phyloP scores from a whole-genome alignment of 1,140 invertebrate genomes.

The Antheraea pernyi region DNA sequence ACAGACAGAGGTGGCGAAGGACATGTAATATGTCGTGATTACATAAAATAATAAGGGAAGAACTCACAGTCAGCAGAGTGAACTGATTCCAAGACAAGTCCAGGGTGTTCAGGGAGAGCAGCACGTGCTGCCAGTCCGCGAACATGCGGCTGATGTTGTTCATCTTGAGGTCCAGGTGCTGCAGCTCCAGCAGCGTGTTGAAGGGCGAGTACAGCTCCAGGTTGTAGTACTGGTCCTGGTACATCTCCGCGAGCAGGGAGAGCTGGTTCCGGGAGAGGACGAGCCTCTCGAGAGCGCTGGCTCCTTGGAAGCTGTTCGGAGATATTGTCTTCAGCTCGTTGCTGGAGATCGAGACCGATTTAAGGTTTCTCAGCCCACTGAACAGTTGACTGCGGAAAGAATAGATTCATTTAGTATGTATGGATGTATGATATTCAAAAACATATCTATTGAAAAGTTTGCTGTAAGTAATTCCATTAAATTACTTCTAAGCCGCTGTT shows the following conservation, averaged over 20 bases:
- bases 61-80: conserved; percentile 27
- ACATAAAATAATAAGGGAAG: neutral
- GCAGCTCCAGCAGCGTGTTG: conserved; percentile 21
- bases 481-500: neutral
- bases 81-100: conserved; percentile 32
- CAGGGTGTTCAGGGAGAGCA: conserved; percentile 27
- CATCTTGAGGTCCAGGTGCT: conserved; percentile 28
- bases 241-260: conserved; percentile 10
- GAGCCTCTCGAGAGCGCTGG: conserved; percentile 30
- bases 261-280: conserved; percentile 32
- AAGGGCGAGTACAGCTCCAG: conserved; percentile 21
- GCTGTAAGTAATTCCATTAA: too few relatives aligned
- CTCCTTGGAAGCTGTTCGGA: conserved; percentile 23
- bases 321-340: conserved; percentile 38
- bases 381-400: conserved; percentile 27
- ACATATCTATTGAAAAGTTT: too few relatives aligned
- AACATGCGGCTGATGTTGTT: conserved; percentile 40
- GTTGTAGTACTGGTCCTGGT: neutral
- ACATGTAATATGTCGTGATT: neutral
- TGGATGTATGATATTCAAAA: too few relatives aligned
- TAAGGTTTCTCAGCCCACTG: conserved; percentile 24
- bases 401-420: neutral
- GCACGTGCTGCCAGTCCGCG: conserved; percentile 30
- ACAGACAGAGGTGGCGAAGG: too few relatives aligned
- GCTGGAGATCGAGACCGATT: conserved; percentile 19